Evolutionary conservation across 2,888 invertebrate species (phyloP).

Genomic region (Endotricha flammealis): DNA sequence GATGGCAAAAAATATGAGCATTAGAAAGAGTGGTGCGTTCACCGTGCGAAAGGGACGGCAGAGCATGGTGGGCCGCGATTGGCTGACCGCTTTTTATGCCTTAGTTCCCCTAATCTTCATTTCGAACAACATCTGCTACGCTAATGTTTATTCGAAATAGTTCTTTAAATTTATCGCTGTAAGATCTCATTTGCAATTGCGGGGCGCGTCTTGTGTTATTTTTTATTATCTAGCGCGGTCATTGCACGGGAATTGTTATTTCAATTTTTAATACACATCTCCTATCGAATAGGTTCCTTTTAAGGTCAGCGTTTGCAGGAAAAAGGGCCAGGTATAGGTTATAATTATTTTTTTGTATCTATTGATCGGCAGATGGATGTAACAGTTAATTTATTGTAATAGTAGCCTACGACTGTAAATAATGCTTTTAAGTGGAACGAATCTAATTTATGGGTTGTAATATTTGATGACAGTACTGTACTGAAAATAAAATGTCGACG

Average conservation of each 20-base stretch:
- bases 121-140: constrained; percentile 72
- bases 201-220: constrained; percentile 42
- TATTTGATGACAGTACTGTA: constrained; percentile 14
- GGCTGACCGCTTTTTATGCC: constrained; percentile 75
- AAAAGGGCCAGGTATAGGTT: constrained; percentile 42
- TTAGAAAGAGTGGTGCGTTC: constrained; percentile 63
- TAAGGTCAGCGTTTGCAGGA: constrained; percentile 54
- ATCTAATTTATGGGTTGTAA: constrained; percentile 28
- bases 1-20: constrained; percentile 74
- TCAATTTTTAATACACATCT: constrained; percentile 69
- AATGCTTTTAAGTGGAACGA: constrained; percentile 20
- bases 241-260: constrained; percentile 63
- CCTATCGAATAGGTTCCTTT: constrained; percentile 53
- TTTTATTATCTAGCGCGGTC: constrained; percentile 54
- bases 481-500: constrained; percentile 5
- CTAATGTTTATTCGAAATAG: constrained; percentile 69
- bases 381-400: constrained; percentile 21
- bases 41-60: constrained; percentile 47
- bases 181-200: constrained; percentile 63
- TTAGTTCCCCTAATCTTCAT: constrained; percentile 78
- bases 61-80: constrained; percentile 47
- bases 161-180: constrained; percentile 63
- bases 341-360: constrained; percentile 45
- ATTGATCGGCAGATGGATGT: constrained; percentile 51
- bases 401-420: constrained; percentile 22